Percentiles rank a stretch among this genome's conserved stretches.
Evolutionary conservation across 92 coral and sea anemone species (phyloP).

Genomic region (Porites rus): DNA sequence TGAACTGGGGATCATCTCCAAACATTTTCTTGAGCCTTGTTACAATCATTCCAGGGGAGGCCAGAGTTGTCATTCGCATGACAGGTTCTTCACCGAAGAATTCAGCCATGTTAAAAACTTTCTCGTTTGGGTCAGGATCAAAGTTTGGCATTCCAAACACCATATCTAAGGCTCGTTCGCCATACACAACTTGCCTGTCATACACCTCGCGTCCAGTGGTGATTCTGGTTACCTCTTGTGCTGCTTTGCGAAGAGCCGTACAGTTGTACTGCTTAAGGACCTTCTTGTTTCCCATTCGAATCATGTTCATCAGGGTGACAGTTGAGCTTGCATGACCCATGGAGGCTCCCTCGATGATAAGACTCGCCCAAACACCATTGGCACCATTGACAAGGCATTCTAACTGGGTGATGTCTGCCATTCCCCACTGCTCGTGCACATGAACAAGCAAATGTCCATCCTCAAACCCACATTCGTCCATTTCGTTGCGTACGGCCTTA

Average conservation of each 20-base stretch:
- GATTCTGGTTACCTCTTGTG: conserved; percentile 67
- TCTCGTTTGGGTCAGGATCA: conserved; percentile 48
- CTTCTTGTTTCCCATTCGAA: conserved; percentile 69
- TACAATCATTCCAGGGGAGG: conserved; percentile 71
- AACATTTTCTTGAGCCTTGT: conserved; percentile 62
- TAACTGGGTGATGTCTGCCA: conserved; percentile 53
- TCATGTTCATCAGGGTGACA: conserved; percentile 67
- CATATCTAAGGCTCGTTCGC: conserved; percentile 82
- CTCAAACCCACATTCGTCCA: conserved; percentile 72
- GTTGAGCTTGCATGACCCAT: conserved; percentile 66
- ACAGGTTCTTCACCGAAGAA: conserved; percentile 83
- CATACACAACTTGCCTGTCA: conserved; percentile 73
- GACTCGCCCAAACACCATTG: conserved; percentile 71
- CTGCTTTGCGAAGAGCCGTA: conserved; percentile 68
- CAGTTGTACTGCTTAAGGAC: conserved; percentile 70
- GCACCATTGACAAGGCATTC: conserved; percentile 69
- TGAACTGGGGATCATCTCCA: conserved; percentile 80
- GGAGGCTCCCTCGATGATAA: conserved; percentile 67
- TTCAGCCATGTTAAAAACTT: conserved; percentile 70
- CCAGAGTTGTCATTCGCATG: conserved; percentile 80
- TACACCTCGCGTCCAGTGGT: conserved; percentile 75
- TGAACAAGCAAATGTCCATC: conserved; percentile 68
- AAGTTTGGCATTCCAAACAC: conserved; percentile 69
- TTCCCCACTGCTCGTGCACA: conserved; percentile 67
- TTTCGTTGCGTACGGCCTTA: conserved; percentile 71